Conservation (phyloP, 2,888 invertebrate genomes). For the Marasmarcha lunaedactyla region DNA sequence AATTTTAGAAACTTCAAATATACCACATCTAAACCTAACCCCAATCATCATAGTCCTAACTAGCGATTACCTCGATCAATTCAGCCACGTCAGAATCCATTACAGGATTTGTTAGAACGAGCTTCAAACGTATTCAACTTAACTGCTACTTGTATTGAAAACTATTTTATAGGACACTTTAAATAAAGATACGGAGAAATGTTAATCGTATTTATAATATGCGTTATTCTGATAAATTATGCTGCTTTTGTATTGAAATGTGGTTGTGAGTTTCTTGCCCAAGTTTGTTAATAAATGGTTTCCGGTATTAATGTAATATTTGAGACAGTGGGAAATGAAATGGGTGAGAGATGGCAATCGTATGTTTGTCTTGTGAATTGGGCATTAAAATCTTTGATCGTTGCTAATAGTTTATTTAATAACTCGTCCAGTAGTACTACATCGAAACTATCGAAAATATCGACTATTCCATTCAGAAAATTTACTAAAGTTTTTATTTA, state of each 20-base stretch:
- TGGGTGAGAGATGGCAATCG: too few relatives aligned
- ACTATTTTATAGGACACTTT: constrained; percentile 6
- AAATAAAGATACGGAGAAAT: constrained; percentile 19
- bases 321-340: too few relatives aligned
- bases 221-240: constrained; percentile 21
- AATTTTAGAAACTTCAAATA: too few relatives aligned
- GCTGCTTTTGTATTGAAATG: constrained; percentile 18
- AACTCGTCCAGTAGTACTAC: too few relatives aligned
- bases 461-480: too few relatives aligned
- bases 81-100: constrained; percentile 19
- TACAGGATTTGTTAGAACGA: constrained; percentile 23
- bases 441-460: too few relatives aligned
- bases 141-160: constrained; percentile 13
- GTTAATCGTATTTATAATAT: constrained; percentile 24
- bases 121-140: constrained; percentile 20
- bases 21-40: too few relatives aligned
- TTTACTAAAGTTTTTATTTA: too few relatives aligned
- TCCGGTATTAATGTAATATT: neutral
- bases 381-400: too few relatives aligned
- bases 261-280: neutral
- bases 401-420: too few relatives aligned
- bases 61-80: constrained; percentile 14
- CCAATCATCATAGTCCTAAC: too few relatives aligned
- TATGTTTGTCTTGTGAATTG: too few relatives aligned
- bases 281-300: neutral